These are phyloP conservation scores for Natator depressus DNA, from an alignment of 2,113 vertebrate genomes.

Conservation along the genomic window DNA sequence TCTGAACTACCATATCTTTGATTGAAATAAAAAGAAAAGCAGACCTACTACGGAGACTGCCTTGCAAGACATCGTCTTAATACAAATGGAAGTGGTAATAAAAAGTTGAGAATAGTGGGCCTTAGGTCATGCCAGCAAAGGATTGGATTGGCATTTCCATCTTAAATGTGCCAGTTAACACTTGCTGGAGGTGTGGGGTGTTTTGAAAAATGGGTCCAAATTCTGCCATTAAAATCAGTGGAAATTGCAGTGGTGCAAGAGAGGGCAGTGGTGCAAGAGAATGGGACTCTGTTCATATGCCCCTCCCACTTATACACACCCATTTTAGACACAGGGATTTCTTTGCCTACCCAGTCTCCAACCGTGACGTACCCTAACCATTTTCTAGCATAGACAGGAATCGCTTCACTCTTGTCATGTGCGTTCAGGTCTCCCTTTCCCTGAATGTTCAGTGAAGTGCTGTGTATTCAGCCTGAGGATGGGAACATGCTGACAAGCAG, in stretches of 20 bases:
- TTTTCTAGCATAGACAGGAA: neutral
- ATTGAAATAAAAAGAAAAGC: constrained; percentile 56
- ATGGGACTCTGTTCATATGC: neutral
- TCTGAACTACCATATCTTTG: constrained; percentile 42
- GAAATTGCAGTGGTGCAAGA: neutral
- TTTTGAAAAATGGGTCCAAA: neutral
- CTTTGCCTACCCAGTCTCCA: neutral
- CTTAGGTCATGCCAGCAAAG: neutral
- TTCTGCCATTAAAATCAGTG: neutral
- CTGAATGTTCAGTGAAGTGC: no score
- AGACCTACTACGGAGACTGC: neutral
- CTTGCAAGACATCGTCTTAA: constrained; percentile 29
- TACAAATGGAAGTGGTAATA: constrained; percentile 14
- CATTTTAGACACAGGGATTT: neutral
- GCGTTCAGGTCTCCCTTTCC: neutral
- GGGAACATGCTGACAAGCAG: neutral
- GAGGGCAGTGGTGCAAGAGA: no score
- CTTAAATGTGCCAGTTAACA: neutral
- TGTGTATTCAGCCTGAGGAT: neutral
- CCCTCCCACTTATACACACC: neutral
- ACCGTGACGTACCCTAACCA: neutral
- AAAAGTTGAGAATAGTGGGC: neutral
- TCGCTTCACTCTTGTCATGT: neutral
- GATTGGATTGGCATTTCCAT: neutral
- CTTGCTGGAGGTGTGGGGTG: neutral